Percentiles rank a stretch among this genome's conserved stretches.
Evolutionary conservation across 1,140 invertebrate genomes (phyloP).

Genomic region (Homalodisca vitripennis): DNA sequence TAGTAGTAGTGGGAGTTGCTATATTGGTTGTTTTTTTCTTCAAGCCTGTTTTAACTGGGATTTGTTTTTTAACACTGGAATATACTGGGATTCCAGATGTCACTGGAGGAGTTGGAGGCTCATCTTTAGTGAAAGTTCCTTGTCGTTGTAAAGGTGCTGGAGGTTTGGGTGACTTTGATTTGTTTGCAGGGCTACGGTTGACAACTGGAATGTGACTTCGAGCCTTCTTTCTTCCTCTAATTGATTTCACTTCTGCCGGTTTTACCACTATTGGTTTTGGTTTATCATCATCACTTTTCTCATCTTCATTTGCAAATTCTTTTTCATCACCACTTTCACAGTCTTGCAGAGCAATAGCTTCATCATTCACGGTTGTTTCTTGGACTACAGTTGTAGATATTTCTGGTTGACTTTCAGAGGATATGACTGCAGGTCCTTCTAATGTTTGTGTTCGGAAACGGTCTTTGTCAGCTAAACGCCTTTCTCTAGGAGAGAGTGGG

Average conservation of each 20-base stretch:
- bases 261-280: constrained; percentile 61
- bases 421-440: constrained; percentile 31
- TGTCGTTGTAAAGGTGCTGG: constrained; percentile 36
- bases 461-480: constrained; percentile 50
- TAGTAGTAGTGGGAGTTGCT: no score
- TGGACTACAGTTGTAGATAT: background rate
- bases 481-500: constrained; percentile 20
- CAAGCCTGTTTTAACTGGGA: constrained; percentile 28
- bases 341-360: background rate
- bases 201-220: constrained; percentile 39
- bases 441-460: constrained; percentile 63
- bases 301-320: constrained; percentile 39
- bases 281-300: constrained; percentile 46
- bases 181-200: constrained; percentile 22
- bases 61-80: constrained; percentile 30
- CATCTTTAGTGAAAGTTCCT: constrained; percentile 44
- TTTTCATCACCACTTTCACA: background rate
- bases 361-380: background rate
- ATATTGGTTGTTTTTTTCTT: constrained; percentile 25
- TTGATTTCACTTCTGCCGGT: constrained; percentile 59
- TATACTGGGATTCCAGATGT: constrained; percentile 37
- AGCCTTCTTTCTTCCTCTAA: constrained; percentile 71
- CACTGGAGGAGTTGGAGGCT: constrained; percentile 35
- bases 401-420: background rate
- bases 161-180: constrained; percentile 30